Evolutionary conservation across 2,113 vertebrate species (phyloP).

Genomic region (Trochalopteron elliotii): DNA sequence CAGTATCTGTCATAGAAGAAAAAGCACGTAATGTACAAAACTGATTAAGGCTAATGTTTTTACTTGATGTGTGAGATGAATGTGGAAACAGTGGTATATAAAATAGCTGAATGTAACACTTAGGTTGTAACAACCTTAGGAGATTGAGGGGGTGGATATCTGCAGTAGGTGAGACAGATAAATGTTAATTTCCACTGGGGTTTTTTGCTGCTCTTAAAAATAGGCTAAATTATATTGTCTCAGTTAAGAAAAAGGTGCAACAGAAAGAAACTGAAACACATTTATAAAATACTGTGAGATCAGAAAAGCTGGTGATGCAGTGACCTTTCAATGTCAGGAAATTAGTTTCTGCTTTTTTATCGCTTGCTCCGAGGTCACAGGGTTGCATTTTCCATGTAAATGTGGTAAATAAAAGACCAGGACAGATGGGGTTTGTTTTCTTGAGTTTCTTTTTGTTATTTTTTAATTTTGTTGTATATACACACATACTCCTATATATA

Average conservation of each 20-base stretch:
- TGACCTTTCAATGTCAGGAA: not conserved
- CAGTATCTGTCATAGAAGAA: not conserved
- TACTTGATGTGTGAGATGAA: not conserved
- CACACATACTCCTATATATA: fast-evolving
- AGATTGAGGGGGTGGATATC: not conserved
- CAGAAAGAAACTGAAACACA: not conserved
- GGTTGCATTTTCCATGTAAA: not conserved
- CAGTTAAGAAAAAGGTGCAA: not conserved
- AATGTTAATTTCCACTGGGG: not conserved
- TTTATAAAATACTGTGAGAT: not conserved
- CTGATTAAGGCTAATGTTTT: not conserved
- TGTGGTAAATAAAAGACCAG: not conserved
- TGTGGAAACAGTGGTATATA: not conserved
- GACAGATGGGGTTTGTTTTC: not conserved
- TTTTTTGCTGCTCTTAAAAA: not conserved
- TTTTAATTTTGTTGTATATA: not conserved
- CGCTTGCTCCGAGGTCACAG: not conserved
- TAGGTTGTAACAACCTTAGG: not conserved
- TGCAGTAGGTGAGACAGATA: fast-evolving
- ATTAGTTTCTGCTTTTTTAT: not conserved
- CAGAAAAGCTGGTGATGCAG: not conserved
- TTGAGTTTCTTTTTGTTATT: not conserved
- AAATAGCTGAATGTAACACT: not conserved
- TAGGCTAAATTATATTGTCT: not conserved
- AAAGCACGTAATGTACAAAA: not conserved